A percentile compares a stretch with the other conserved stretches of the same genome.
Evolutionary conservation across 1,140 invertebrate species (phyloP).

Genomic region (Gryon sp.): DNA sequence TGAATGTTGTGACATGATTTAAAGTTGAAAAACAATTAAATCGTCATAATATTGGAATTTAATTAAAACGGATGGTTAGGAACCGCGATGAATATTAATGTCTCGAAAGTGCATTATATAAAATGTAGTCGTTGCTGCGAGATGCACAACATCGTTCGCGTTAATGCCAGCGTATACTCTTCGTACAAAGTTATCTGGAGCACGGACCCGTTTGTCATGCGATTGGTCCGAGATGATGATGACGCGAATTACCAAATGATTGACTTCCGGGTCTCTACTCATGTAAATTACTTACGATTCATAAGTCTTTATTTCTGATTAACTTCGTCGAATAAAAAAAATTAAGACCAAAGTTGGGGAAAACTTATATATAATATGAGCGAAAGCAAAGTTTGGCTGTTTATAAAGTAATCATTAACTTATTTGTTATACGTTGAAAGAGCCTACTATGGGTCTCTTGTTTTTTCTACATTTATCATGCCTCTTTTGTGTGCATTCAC

Average conservation of each 20-base stretch:
- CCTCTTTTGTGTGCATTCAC: background rate
- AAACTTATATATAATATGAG: too few species aligned
- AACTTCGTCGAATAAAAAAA: too few species aligned
- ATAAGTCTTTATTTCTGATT: too few species aligned
- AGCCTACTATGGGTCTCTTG: background rate
- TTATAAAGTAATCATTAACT: conserved; percentile 22
- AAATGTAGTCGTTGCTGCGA: background rate
- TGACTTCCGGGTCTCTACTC: conserved; percentile 36
- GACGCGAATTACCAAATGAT: conserved; percentile 24
- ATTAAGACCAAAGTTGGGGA: too few species aligned
- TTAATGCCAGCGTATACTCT: background rate
- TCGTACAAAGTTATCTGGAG: conserved; percentile 20
- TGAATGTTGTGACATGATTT: too few species aligned
- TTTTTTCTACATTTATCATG: conserved; percentile 3
- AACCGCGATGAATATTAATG: conserved; percentile 16
- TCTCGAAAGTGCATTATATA: conserved; percentile 13
- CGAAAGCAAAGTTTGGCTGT: too few species aligned
- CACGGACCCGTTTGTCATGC: conserved; percentile 12
- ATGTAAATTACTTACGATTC: too few species aligned
- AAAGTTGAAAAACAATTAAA: background rate
- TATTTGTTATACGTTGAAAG: conserved; percentile 6
- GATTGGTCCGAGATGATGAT: conserved; percentile 22
- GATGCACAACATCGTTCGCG: conserved; percentile 4
- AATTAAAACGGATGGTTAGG: background rate
- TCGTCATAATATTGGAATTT: background rate